These are phyloP conservation scores for Helostoma temminkii DNA, from an alignment of 2,797 vertebrate genomes.

Conservation along the genomic window DNA sequence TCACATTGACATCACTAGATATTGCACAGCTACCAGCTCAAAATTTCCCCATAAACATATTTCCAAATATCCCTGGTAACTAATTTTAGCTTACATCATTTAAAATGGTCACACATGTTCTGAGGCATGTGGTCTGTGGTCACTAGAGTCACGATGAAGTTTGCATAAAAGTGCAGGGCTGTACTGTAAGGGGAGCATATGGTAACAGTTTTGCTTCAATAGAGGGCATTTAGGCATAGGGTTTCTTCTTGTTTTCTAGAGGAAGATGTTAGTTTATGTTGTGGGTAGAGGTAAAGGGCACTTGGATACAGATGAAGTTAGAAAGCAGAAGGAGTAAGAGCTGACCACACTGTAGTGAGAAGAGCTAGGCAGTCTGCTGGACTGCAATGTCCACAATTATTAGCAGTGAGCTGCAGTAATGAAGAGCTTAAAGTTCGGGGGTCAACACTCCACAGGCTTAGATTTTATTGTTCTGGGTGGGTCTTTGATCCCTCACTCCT, in stretches of 20 bases:
- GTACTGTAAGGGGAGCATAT: constrained; percentile 61
- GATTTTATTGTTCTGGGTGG: constrained; percentile 70
- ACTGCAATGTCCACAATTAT: constrained; percentile 71
- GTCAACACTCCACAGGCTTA: constrained; percentile 65
- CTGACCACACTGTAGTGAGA: constrained; percentile 57
- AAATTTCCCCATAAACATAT: constrained; percentile 28
- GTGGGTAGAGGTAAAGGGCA: constrained; percentile 31
- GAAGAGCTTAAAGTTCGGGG: constrained; percentile 75
- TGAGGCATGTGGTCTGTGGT: constrained; percentile 84
- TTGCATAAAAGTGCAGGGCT: constrained; percentile 63
- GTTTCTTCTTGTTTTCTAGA: constrained; percentile 34
- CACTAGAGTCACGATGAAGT: constrained; percentile 53
- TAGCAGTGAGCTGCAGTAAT: constrained; percentile 75
- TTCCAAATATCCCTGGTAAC: constrained; percentile 36
- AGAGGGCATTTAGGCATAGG: constrained; percentile 25
- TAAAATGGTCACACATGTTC: constrained; percentile 57
- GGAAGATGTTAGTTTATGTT: constrained; percentile 52
- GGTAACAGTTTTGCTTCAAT: constrained; percentile 64
- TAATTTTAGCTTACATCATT: constrained; percentile 48
- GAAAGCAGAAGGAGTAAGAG: constrained; percentile 29
- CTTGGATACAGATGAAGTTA: constrained; percentile 18
- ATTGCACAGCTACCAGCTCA: constrained; percentile 6
- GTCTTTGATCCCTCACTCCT: constrained; percentile 65
- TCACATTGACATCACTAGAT: constrained; percentile 22
- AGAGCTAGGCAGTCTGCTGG: constrained; percentile 53